Percentiles rank a stretch among this genome's conserved stretches.
These are phyloP conservation scores for Pristionchus japonicus DNA, from an alignment of 2,888 invertebrate genomes.

Conservation along the genomic window DNA sequence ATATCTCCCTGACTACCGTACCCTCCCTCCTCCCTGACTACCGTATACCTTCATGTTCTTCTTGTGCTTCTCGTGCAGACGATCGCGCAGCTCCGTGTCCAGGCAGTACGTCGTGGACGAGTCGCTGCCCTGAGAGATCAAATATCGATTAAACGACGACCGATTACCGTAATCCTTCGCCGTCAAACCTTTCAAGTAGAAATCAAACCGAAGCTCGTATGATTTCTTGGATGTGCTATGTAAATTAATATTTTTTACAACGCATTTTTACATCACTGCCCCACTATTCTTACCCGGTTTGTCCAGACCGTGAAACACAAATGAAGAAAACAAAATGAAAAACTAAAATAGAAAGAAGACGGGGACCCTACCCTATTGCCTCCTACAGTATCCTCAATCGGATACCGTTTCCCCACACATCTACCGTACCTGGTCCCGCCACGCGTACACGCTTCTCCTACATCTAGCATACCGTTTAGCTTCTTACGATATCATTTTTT, in stretches of 20 bases:
- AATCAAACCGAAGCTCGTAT: no score
- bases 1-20: background rate
- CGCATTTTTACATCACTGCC: background rate
- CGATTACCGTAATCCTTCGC: background rate
- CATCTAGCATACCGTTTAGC: no score
- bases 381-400: background rate
- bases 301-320: background rate
- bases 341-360: no score
- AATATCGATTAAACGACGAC: background rate
- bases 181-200: no score
- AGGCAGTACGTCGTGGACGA: slow-evolving; percentile 13
- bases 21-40: background rate
- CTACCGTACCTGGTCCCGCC: background rate
- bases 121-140: background rate
- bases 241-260: background rate
- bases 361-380: no score
- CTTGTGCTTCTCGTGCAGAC: slow-evolving; percentile 38
- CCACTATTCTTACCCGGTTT: background rate
- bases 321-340: no score
- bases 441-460: background rate
- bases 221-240: background rate
- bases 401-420: background rate
- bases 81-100: slow-evolving; percentile 43
- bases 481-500: no score
- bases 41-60: slow-evolving; percentile 45